Base-by-base conservation (phyloP, 2,797 vertebrate genomes). In the Semotilus atromaculatus region DNA sequence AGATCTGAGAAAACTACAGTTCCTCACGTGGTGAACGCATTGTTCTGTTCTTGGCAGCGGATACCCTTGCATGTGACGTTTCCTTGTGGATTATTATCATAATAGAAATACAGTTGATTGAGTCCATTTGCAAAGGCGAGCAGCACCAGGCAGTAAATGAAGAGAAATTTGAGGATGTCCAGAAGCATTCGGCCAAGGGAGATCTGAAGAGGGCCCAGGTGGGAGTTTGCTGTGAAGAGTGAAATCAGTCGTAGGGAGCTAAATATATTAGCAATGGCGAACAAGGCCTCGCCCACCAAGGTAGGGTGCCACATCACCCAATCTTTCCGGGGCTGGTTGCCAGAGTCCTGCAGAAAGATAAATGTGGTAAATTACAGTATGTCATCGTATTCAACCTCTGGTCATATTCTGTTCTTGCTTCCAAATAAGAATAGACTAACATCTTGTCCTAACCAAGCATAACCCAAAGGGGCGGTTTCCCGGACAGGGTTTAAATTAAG, bases 231-330 rank as follows among this genome's bases (percentile, higher is more conserved):
- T 3, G 98, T 99, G 91, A 99, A 99, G 80, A 99, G 94, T 1
- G 98, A 99, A 92, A 99, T 99, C 93, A 99, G 94, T 53, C 98
- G 97, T 85, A 99, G 93, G 7, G 98, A 99, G 88, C 98, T 99
- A 92, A 99, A 99, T 90, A 99, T 99, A 90, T 99, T 99, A 23
- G 98, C 98, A 0, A 99, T 99, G 81, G 98, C 97, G 89, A 99
- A 99, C 86, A 99, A 93, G 0, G 98, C 98, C 92, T 99, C 98
- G 1, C 97, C 97, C 83, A 99, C 98, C 77, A 99, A 91, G 0
- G 98, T 98, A 3, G 98, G 98, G 87, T 99, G 98, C 97, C 97
- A 99, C 97, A 97, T 99, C 90, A 97, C 97, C 98, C 98, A 99
- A 55, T 94, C 91, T 40, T 96, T 93, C 86, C 98, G 94, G 21